Conservation (phyloP, 2,888 invertebrate species). For the Yponomeuta evonymella region DNA sequence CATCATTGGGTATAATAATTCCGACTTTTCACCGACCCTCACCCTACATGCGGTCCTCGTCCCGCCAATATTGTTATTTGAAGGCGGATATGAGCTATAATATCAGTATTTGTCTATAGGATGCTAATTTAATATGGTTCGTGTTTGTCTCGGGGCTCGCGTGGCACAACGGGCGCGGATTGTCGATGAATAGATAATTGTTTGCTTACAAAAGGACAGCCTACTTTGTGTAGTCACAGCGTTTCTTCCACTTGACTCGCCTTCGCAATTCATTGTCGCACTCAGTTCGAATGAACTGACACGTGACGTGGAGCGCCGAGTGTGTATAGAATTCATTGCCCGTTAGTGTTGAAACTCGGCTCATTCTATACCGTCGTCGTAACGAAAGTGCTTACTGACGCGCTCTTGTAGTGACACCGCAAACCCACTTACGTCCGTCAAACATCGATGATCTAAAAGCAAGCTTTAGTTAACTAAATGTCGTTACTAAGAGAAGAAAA, state of each 20-base stretch:
- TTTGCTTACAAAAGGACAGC: constrained; percentile 58
- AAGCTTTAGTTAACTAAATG: neutral
- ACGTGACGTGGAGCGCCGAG: constrained; percentile 5
- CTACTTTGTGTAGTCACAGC: constrained; percentile 48
- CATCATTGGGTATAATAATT: too few species aligned
- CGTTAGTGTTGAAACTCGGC: constrained; percentile 30
- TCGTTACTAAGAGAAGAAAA: neutral
- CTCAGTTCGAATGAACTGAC: constrained; percentile 25
- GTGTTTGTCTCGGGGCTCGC: neutral
- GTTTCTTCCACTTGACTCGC: constrained; percentile 59
- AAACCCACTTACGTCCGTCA: neutral
- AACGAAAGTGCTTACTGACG: neutral
- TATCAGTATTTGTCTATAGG: neutral
- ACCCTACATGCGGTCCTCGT: too few species aligned
- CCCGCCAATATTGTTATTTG: neutral
- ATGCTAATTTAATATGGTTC: neutral
- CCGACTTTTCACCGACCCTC: too few species aligned
- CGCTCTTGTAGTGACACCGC: neutral
- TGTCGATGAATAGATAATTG: constrained; percentile 58
- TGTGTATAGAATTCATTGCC: constrained; percentile 34
- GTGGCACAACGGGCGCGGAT: constrained; percentile 28
- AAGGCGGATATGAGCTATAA: neutral
- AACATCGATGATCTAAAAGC: neutral
- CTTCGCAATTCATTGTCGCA: constrained; percentile 51
- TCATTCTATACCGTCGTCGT: neutral